Evolutionary conservation across 2,113 vertebrate species (phyloP), one percentile per base, ranked within the genome.

Genomic region (Myrmecobius fasciatus): DNA sequence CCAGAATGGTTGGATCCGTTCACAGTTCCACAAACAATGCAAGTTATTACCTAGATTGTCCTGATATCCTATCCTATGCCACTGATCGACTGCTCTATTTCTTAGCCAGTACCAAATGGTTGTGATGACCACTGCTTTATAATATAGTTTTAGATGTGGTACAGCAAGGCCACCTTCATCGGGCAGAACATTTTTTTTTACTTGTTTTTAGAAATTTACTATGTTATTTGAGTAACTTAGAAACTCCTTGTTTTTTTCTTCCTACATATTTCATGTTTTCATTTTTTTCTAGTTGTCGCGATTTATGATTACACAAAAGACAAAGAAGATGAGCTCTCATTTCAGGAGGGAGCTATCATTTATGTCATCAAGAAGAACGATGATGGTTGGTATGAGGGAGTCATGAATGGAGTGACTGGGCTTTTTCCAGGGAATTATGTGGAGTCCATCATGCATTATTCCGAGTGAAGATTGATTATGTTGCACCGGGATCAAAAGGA

Each of bases 281-380:
- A 14, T n/a, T 75, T 75, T 67, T 75, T 97, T 96, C 97, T 98
- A 99, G 99, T 99, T 98, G 99, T 99, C 98, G 99, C 99, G 24
- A 99, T 99, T 98, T 99, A 99, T 91, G 99, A 99, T 98, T 99
- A 99, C 98, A 95, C 98, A 0, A 99, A 99, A 53, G 99, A 99
- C 98, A 99, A 99, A 97, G 99, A 99, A 95, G 99, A 99, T 89
- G 99, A 99, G 99, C 99, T 99, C 48, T 99, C 99, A 0, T 99
- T 99, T 99, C 99, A 99, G 98, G 99, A 99, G 98, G 99, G 99
- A 94, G 99, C 99, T 98, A 99, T 99, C 98, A 99, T 99, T 98
- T 99, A 99, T 25, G 99, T 99, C 97, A 99, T 99, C 98, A 99
- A 99, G 99, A 99, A 99, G 98, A 99, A 99, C 60, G 99, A 99